These are phyloP conservation scores for Platerodrilus igneus DNA, from an alignment of 2,888 invertebrate genomes.

Conservation along the genomic window DNA sequence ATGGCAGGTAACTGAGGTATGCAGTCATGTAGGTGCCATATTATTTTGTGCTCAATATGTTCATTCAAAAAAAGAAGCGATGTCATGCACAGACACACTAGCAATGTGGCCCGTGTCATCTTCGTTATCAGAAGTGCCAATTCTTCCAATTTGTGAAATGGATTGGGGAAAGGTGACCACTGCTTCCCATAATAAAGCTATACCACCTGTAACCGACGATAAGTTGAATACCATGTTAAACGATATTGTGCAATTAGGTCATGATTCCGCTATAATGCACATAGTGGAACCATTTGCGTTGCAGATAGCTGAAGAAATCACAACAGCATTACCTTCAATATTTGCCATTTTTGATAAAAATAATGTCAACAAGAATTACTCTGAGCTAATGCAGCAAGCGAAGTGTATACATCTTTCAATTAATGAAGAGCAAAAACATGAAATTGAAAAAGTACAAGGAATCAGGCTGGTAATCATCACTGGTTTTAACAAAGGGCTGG, in stretches of 20 bases:
- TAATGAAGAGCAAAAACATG: neutral
- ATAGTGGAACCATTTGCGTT: conserved; percentile 16
- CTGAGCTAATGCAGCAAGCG: conserved; percentile 7
- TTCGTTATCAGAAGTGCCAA: conserved; percentile 8
- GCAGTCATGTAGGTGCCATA: conserved; percentile 16
- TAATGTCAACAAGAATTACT: conserved; percentile 2
- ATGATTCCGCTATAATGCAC: conserved; percentile 12
- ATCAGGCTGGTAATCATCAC: neutral
- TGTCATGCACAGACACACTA: conserved; percentile 12
- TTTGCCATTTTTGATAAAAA: conserved; percentile 6
- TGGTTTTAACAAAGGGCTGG: conserved; percentile 17
- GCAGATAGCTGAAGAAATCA: conserved; percentile 8
- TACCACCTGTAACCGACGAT: neutral
- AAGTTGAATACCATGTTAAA: neutral
- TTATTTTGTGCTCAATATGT: conserved; percentile 6
- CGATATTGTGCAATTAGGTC: conserved; percentile 6
- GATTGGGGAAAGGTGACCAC: neutral
- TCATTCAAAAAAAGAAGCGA: neutral
- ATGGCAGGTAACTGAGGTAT: conserved; percentile 14
- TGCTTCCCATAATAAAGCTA: neutral
- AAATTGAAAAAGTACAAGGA: conserved; percentile 5
- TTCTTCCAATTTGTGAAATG: conserved; percentile 5
- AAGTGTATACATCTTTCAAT: conserved; percentile 1
- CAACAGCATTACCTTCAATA: no score
- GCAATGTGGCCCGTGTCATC: conserved; percentile 12